A percentile compares a stretch with the other conserved stretches of the same genome.
phyloP scores from a whole-genome alignment of 2,113 vertebrate species.

The Poecilia latipinna region DNA sequence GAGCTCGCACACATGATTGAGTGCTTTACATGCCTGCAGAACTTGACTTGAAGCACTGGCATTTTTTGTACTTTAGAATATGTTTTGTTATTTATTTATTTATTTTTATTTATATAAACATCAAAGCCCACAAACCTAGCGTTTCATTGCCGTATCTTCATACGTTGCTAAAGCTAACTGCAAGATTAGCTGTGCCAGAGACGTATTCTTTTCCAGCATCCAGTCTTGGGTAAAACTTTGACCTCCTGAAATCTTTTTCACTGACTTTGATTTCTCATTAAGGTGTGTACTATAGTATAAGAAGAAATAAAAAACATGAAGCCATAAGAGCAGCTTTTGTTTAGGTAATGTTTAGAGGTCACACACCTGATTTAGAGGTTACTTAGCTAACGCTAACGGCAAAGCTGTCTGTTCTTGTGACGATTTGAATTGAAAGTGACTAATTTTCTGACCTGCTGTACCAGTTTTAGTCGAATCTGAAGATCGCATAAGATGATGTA shows the following conservation, averaged over 20 bases:
- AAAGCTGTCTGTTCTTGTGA: slow-evolving; percentile 45
- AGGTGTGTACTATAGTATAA: not conserved
- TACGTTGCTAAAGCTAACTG: not conserved
- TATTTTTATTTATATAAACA: not conserved
- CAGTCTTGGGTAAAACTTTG: not conserved
- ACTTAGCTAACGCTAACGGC: slow-evolving; percentile 56
- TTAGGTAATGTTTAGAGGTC: not conserved
- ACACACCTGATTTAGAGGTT: not conserved
- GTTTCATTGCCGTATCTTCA: not conserved
- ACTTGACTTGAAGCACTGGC: slow-evolving; percentile 7
- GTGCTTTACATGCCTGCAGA: slow-evolving; percentile 21
- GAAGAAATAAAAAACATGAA: not conserved
- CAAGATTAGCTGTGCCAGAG: no score
- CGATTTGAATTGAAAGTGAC: no score
- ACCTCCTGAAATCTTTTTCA: not conserved
- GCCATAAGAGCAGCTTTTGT: not conserved
- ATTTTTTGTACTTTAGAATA: not conserved
- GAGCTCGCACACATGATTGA: slow-evolving; percentile 48
- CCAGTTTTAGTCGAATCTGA: not conserved
- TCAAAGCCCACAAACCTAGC: not conserved
- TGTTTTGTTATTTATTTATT: not conserved
- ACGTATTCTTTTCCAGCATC: not conserved
- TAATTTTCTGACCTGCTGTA: no score
- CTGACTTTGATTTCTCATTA: not conserved
- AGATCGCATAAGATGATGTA: no score